These are phyloP conservation scores for Parauchenoglanis ngamensis DNA, from an alignment of 2,797 vertebrate genomes.

Conservation along the genomic window DNA sequence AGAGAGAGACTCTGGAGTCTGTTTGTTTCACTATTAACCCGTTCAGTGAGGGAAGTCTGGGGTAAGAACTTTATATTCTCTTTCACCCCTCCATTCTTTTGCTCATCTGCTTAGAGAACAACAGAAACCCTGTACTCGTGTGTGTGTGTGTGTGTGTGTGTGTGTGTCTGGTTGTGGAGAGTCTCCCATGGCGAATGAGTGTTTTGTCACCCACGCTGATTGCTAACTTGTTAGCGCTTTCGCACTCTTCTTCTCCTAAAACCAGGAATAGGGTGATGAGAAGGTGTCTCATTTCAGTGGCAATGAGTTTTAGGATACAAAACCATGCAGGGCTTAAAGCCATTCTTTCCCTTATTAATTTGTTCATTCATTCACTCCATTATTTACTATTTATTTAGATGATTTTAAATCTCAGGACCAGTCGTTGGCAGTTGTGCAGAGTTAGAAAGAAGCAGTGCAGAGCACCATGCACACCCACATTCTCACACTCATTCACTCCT, in stretches of 20 bases:
- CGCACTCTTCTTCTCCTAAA: slow-evolving; percentile 66
- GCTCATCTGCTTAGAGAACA: slow-evolving; percentile 30
- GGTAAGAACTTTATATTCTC: slow-evolving; percentile 9
- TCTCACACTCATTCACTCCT: not conserved
- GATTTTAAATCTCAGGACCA: not conserved
- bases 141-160: slow-evolving; percentile 40
- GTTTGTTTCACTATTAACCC: slow-evolving; percentile 43
- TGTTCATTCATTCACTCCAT: not conserved
- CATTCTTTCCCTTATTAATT: not conserved
- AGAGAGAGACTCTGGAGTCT: slow-evolving; percentile 39
- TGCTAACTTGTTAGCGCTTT: slow-evolving; percentile 78
- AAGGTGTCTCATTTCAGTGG: slow-evolving; percentile 66
- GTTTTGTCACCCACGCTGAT: slow-evolving; percentile 72
- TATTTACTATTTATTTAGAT: not conserved
- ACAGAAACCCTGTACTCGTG: slow-evolving; percentile 16
- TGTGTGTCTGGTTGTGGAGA: slow-evolving; percentile 39
- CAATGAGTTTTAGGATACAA: slow-evolving; percentile 23
- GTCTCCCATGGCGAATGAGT: slow-evolving; percentile 47
- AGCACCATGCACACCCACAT: no score
- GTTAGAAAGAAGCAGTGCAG: not conserved
- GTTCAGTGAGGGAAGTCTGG: not conserved
- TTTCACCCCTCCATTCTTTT: slow-evolving; percentile 9
- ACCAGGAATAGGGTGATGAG: slow-evolving; percentile 72
- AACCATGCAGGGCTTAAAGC: not conserved
- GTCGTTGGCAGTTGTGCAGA: not conserved